Percentiles rank a stretch among this genome's conserved stretches.
These are phyloP conservation scores for Leucozona laternaria DNA, from an alignment of 2,888 invertebrate genomes.

Conservation along the genomic window DNA sequence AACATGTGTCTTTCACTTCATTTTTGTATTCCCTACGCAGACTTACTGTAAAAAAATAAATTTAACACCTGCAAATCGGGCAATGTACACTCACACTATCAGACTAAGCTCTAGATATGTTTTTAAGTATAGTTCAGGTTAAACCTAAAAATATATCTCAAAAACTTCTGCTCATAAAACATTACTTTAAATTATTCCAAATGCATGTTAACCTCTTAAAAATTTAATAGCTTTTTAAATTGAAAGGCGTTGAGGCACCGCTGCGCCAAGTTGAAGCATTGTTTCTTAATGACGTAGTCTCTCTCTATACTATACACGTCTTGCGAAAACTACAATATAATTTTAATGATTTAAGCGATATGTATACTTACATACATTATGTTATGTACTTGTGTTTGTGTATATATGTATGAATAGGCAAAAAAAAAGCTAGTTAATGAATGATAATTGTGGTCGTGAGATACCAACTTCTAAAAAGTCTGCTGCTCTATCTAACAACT, in stretches of 20 bases:
- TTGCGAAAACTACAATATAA: slow-evolving; percentile 26
- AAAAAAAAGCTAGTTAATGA: slow-evolving; percentile 27
- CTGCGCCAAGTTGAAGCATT: slow-evolving; percentile 10
- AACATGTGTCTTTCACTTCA: no score
- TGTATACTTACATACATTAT: not conserved
- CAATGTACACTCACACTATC: no score
- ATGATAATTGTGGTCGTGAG: slow-evolving; percentile 32
- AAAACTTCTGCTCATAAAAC: not conserved
- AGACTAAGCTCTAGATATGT: no score
- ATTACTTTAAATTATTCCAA: slow-evolving; percentile 14
- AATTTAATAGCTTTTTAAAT: slow-evolving; percentile 26
- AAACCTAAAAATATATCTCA: no score
- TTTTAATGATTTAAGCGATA: slow-evolving; percentile 23
- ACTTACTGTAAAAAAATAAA: no score
- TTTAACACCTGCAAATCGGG: no score
- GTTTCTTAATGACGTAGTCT: slow-evolving; percentile 28
- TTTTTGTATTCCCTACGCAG: no score
- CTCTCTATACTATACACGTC: not conserved
- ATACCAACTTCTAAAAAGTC: slow-evolving; percentile 13
- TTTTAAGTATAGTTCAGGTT: no score
- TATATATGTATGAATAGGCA: not conserved
- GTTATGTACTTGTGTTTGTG: no score
- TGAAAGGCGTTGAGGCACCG: not conserved
- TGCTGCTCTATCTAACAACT: slow-evolving; percentile 24
- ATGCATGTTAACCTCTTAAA: slow-evolving; percentile 16